These are phyloP conservation scores for Delphinus delphis DNA, from an alignment of 2,113 vertebrate species.

Conservation along the genomic window DNA sequence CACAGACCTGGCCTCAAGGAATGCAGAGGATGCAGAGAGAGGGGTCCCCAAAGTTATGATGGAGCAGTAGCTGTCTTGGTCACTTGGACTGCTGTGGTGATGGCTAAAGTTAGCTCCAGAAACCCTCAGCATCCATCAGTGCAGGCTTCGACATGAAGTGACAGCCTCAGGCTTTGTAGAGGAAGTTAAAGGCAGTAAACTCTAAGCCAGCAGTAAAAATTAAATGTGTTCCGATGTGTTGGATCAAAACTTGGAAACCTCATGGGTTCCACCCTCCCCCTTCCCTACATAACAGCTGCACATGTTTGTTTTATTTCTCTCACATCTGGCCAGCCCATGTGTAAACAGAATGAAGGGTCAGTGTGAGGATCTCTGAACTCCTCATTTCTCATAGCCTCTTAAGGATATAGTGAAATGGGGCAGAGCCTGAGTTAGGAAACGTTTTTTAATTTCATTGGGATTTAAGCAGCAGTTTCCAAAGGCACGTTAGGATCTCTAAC, in stretches of 20 bases:
- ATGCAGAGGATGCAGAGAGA: not conserved
- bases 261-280: not conserved
- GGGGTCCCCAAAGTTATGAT: not conserved
- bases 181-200: not conserved
- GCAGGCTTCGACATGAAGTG: not conserved
- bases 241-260: slow-evolving; percentile 61
- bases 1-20: not conserved
- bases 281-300: slow-evolving; percentile 64
- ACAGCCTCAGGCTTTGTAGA: not conserved
- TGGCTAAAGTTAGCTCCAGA: not conserved
- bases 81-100: not conserved
- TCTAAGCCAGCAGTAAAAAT: slow-evolving; percentile 25
- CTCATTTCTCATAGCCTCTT: slow-evolving; percentile 47
- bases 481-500: not conserved
- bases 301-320: slow-evolving; percentile 60
- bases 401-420: not conserved
- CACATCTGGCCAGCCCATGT: slow-evolving; percentile 64
- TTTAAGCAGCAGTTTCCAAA: not conserved
- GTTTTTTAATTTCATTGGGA: not conserved
- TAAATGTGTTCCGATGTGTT: slow-evolving; percentile 46
- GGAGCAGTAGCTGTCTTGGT: not conserved
- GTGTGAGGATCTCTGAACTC: not conserved
- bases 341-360: slow-evolving; percentile 63
- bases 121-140: not conserved
- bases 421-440: not conserved